These are phyloP conservation scores for Bryconaethiops microstoma DNA, from an alignment of 2,797 vertebrate species.

Conservation along the genomic window DNA sequence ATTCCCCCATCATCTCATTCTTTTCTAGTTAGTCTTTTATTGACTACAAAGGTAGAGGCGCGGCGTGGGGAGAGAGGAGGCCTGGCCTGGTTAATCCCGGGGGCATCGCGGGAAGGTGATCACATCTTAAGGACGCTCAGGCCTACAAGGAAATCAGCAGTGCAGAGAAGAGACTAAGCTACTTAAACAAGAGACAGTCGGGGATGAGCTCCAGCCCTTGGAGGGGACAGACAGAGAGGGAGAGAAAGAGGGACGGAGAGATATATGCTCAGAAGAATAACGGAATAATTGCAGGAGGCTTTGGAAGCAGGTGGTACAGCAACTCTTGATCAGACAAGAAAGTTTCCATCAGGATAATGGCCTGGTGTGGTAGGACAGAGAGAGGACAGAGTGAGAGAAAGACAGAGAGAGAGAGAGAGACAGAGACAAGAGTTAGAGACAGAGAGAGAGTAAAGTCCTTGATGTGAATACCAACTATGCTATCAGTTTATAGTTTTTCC, in stretches of 20 bases:
- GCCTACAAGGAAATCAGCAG: conserved; percentile 96
- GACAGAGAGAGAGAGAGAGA: conserved; percentile 46
- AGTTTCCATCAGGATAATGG: conserved; percentile 82
- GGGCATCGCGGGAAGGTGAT: conserved; percentile 96
- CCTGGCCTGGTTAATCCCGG: conserved; percentile 95
- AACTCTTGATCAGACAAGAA: conserved; percentile 84
- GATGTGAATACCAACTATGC: conserved; percentile 46
- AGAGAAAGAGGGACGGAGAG: conserved; percentile 1
- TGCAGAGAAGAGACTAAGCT: conserved; percentile 92
- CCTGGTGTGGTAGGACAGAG: conserved; percentile 52
- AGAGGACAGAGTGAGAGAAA: conserved; percentile 40
- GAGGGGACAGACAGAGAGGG: conserved; percentile 79
- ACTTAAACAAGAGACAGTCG: conserved; percentile 94
- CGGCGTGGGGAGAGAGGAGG: conserved; percentile 82
- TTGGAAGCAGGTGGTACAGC: conserved; percentile 81
- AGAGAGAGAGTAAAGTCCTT: conserved; percentile 9
- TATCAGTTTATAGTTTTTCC: conserved; percentile 42
- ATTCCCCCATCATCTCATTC: conserved; percentile 97
- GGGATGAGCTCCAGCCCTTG: conserved; percentile 88
- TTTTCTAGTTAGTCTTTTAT: conserved; percentile 99
- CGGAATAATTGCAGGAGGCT: conserved; percentile 71
- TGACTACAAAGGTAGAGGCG: conserved; percentile 95
- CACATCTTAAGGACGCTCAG: conserved; percentile 92
- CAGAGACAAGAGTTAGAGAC: neutral
- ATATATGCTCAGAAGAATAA: conserved; percentile 25